Conservation (phyloP, 2,113 vertebrate species). For the Paradoxurus hermaphroditus region DNA sequence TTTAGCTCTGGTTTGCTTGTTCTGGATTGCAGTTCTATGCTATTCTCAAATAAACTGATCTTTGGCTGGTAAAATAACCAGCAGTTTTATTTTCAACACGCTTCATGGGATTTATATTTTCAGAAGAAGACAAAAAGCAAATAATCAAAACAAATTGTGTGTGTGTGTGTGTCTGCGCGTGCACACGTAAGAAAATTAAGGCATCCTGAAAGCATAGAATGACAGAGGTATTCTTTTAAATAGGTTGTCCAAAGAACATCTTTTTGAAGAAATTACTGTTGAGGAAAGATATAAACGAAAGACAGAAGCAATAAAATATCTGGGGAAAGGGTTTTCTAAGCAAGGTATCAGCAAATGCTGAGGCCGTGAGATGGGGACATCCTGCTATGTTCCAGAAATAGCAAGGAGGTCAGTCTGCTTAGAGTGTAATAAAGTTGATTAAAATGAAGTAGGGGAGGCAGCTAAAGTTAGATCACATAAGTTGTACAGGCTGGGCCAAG, state of each 20-base stretch:
- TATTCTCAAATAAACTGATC: not conserved
- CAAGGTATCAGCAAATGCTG: not conserved
- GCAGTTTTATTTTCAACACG: not conserved
- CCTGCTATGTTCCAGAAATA: not conserved
- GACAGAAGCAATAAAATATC: not conserved
- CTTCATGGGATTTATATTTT: not conserved
- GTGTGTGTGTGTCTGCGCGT: not conserved
- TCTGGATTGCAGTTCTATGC: not conserved
- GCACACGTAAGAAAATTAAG: not conserved
- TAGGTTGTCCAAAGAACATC: not conserved
- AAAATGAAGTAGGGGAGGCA: not conserved
- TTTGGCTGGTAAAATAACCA: not conserved
- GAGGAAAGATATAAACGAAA: constrained; percentile 14
- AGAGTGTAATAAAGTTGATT: not conserved
- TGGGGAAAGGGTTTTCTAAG: not conserved
- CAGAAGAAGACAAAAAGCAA: not conserved
- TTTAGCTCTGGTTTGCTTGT: not conserved
- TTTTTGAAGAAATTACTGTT: not conserved
- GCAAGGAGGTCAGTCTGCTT: not conserved
- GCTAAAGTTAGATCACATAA: not conserved
- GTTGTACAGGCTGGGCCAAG: not conserved
- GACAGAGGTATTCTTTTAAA: not conserved
- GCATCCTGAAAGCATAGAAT: not conserved
- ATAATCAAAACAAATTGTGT: not conserved
- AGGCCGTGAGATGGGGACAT: not conserved